Percentiles rank a stretch among this genome's conserved stretches.
These are phyloP conservation scores for Sphaerophoria taeniata DNA, from an alignment of 2,888 invertebrate genomes.

Conservation along the genomic window DNA sequence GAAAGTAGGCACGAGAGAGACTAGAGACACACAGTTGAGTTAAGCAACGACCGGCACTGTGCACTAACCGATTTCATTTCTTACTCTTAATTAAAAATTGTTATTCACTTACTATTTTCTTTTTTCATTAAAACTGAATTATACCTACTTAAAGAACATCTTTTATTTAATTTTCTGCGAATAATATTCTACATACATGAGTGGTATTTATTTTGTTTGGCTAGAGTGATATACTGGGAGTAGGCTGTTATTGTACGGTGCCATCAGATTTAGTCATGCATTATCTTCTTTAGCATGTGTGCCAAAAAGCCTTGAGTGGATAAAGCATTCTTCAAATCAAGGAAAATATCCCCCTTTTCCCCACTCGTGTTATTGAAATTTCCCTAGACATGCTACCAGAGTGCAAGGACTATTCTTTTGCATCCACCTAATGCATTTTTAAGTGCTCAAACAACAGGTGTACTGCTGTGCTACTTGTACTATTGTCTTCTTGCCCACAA, in stretches of 20 bases:
- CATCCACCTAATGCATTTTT: slow-evolving; percentile 70
- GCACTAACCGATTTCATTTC: slow-evolving; percentile 9
- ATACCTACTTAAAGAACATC: background rate
- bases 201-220: no score
- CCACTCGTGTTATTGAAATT: background rate
- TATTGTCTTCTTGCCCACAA: slow-evolving; percentile 69
- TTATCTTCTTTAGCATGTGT: no score
- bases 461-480: slow-evolving; percentile 50
- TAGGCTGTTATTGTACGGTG: no score
- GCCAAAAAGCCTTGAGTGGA: no score
- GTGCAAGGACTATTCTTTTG: slow-evolving; percentile 2
- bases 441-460: slow-evolving; percentile 73
- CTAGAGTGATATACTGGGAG: no score
- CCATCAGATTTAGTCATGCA: no score
- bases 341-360: no score
- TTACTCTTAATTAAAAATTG: background rate
- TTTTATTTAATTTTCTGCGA: no score
- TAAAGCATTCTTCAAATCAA: no score
- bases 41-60: slow-evolving; percentile 5
- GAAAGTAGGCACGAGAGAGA: background rate
- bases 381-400: background rate
- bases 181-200: no score
- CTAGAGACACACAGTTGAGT: background rate
- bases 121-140: slow-evolving; percentile 2
- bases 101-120: background rate